Conservation (phyloP, 2,797 vertebrate species). For the Falco rusticolus region DNA sequence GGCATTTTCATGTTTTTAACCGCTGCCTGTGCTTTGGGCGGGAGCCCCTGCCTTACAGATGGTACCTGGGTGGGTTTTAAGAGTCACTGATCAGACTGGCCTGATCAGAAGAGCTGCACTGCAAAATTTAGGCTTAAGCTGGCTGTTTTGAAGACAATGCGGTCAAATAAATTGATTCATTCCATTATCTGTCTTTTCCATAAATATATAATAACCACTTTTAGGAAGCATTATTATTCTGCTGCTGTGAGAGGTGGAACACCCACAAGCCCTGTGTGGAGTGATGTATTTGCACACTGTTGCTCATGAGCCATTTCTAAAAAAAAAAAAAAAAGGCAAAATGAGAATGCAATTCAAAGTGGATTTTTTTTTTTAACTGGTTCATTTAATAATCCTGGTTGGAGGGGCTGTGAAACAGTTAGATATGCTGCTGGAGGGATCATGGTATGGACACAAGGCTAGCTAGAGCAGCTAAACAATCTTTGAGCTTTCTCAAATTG, state of each 20-base stretch:
- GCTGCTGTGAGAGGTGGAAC: slow-evolving; percentile 33
- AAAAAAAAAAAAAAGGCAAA: not conserved
- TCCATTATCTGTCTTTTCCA: slow-evolving; percentile 40
- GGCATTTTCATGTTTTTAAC: accelerated
- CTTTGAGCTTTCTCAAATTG: not conserved
- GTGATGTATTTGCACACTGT: slow-evolving; percentile 50
- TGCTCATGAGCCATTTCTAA: slow-evolving; percentile 43
- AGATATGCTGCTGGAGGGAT: not conserved
- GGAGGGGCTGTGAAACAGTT: not conserved
- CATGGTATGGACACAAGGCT: not conserved
- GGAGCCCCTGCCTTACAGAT: not conserved
- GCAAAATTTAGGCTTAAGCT: not conserved
- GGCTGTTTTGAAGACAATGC: slow-evolving; percentile 12
- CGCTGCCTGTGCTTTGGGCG: accelerated
- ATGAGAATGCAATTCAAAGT: slow-evolving; percentile 18
- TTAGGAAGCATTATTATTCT: slow-evolving; percentile 28
- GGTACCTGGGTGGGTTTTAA: accelerated
- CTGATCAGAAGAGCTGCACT: not conserved
- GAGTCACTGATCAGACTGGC: not conserved
- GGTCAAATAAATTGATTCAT: not conserved
- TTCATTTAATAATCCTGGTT: not conserved
- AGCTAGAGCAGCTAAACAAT: not conserved
- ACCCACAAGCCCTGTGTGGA: slow-evolving; percentile 48
- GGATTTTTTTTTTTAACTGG: not conserved
- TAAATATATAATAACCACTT: slow-evolving; percentile 31